Base-by-base conservation (phyloP, 2,113 vertebrate species). In the Eclectus roratus region DNA sequence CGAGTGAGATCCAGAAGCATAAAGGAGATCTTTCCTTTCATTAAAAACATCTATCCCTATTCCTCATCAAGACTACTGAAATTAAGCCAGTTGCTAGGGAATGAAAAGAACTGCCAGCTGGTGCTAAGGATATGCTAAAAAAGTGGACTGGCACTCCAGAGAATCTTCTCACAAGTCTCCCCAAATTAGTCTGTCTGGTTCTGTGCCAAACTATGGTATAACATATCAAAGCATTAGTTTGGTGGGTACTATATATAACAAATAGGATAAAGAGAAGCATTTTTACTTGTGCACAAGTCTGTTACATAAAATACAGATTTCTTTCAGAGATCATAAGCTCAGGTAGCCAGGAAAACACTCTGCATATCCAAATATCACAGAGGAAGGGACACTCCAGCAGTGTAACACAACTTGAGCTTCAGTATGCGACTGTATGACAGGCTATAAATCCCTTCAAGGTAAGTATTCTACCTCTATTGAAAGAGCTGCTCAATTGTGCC, bases 51-150 rank as follows among this genome's bases (percentile, higher is more conserved):
- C 72, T 33, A 83, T 39, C 20, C 43, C 76, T 70, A 83, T 84
- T 84, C 46, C 60, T 80, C 7, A 2, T 47, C 60, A 93, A 95
- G 71, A 69, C 63, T 44, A 60, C 68, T 96, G 95, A 96, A 91
- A 94, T 91, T 73, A 88, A 91, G 76, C 16, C 85, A 95, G 93
- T 96, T 96, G 94, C 94, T 96, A 97, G 72, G 95, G 85, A 91
- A 93, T 97, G 76, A 63, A 55, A 64, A 80, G 94, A 93, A 90
- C 64, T 91, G 60, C 92, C 95, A 96, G 96, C 92, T 97, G 96
- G 96, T 94, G 90, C 93, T 91, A 25, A 93, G 82, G 64, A 74
- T 85, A 95, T 88, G 96, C 65, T 91, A 85, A 80, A 95, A 76
- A 88, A 91, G 79, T 85, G 90, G 91, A 95, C 93, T 96, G 88